A percentile compares a stretch with the other conserved stretches of the same genome.
Conservation (phyloP, 53 echinoderm and acorn worm genomes). For the Holothuria leucospilota region DNA sequence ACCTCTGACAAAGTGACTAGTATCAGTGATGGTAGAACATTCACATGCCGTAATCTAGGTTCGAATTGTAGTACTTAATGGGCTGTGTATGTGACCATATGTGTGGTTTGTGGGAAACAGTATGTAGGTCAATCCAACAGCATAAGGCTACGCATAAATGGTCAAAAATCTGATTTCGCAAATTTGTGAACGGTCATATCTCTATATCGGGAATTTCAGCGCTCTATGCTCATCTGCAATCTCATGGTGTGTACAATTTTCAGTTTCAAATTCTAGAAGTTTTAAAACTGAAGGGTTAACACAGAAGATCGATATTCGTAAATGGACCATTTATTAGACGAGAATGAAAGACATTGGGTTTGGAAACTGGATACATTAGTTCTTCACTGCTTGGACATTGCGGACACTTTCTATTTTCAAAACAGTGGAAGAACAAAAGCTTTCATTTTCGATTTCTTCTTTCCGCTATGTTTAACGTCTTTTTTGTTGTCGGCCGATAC, state of each 20-base stretch:
- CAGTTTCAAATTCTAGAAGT: background rate
- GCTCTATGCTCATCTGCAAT: background rate
- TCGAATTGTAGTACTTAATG: background rate
- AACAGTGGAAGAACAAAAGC: background rate
- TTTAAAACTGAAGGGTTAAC: background rate
- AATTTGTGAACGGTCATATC: background rate
- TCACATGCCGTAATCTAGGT: background rate
- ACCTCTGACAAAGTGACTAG: background rate
- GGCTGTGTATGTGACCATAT: background rate
- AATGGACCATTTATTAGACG: background rate
- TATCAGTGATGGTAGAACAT: background rate
- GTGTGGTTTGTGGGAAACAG: background rate
- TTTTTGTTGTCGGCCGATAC: too few species aligned
- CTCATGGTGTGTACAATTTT: too few species aligned
- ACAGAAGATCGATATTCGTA: background rate
- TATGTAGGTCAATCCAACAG: too few species aligned
- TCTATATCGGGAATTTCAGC: background rate
- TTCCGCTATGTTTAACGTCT: too few species aligned
- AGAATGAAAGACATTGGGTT: constrained; percentile 3
- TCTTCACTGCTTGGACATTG: background rate
- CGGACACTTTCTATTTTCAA: background rate
- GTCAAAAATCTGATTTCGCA: too few species aligned
- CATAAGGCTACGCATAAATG: too few species aligned
- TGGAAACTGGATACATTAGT: background rate
- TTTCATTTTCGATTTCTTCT: too few species aligned